Base-by-base conservation (phyloP, 1,140 invertebrate species). In the Diachasma alloeum region DNA sequence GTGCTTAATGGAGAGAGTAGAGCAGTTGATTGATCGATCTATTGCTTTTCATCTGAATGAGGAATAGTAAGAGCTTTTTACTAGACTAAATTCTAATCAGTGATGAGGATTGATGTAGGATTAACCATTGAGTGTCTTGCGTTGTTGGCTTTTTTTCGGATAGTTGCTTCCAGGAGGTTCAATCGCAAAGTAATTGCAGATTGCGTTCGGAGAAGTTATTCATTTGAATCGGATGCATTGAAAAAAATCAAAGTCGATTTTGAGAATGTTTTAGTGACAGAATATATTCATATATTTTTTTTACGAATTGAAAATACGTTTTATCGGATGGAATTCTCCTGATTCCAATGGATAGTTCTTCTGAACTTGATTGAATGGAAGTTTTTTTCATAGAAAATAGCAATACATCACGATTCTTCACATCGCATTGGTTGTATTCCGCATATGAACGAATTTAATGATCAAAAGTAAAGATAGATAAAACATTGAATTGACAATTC, bases 1-100 rank as follows among this genome's bases (percentile, higher is more conserved):
- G 74, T 76, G 74, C 74, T 76, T 76, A 71, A 76, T 24, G 46
- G 69, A 6, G 31, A 39, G 24, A 39, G 53, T 56, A 67, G 42
- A 63, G 19, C 15, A 68, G 17, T 42, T 68, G 15, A 68, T 39
- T 24, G 5, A 22, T 44, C 24, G 37, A 70, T 46, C 39, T 42
- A 22, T 70, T 70, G 67, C 59, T 63, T 24, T 24, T 63, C 59
- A 24, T 11, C 6, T 31, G 31, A 31, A 31, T 31, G 31, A 6
- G 8, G 11, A 63, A 63, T 24, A 26, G 59, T 53, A 53, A 53
- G 4, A 63, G 24, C 24, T 70, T 70, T 37, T n/a, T 17, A 8
- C 48, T 53, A 53, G 10, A 17, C 48, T 53, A 19, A 53, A 63
- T 26, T 63, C 22, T 48, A 72, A 72, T 72, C 10, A 69, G n/a